Evolutionary conservation across 2,888 invertebrate species (phyloP), one percentile per base, ranked within the genome.

Genomic region (Colletes collaris): DNA sequence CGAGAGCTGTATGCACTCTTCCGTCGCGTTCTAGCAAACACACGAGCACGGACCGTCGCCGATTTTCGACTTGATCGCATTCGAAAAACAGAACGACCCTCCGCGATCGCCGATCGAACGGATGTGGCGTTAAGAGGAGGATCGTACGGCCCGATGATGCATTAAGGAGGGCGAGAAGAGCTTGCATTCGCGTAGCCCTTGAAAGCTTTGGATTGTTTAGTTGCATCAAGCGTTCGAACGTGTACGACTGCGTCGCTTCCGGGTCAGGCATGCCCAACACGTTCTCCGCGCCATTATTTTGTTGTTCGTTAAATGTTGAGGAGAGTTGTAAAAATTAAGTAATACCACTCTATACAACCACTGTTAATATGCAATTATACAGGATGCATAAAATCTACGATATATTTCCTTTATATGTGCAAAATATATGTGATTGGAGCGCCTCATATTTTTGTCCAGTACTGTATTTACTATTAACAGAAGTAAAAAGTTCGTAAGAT

Each of bases 71-170:
- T 16, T 19, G 50, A 65, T 27, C 40, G 49, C 35, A n/a, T 40
- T 58, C 68, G 35, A 37, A 50, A 50, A 11, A 8, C 50, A 13
- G 50, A 58, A 59, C 68, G 44, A 53, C 19, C 19, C 46, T 10
- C 16, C 46, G 46, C 46, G 70, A 46, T 63, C 65, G 65, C 19
- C 11, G 65, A 65, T 65, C 71, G 70, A 60, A 73, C 62, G 55
- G 40, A 65, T 37, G 35, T 19, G 13, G 71, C 35, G 27, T 2
- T 44, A 16, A 19, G 19, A 35, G 27, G 4, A 59, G 40, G 50
- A 59, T 68, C 19, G 37, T 46, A 11, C 50, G 59, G 59, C 50
- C 49, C 49, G 49, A 46, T 11, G 59, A 55, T 46, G 52, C 37
- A 49, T 1, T 13, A 49, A 37, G 70, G 50, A 56, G 27, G 16